phyloP scores from a whole-genome alignment of 2,797 vertebrate genomes.

The Meriones psammophilus region DNA sequence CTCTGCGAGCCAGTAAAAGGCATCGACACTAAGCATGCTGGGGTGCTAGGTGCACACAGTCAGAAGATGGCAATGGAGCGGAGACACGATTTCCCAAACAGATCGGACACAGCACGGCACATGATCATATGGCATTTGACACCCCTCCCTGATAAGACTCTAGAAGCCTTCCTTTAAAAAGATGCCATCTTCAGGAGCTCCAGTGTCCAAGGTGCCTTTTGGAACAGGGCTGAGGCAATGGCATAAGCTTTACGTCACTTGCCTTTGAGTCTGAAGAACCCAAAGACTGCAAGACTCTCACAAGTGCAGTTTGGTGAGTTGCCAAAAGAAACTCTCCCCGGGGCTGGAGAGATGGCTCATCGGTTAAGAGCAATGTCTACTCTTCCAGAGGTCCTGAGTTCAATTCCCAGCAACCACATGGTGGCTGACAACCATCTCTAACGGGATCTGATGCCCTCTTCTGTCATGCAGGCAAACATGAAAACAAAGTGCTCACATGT shows the following conservation, averaged over 20 bases:
- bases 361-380: no score
- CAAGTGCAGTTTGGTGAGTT: neutral
- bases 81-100: neutral
- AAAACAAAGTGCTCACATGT: no score
- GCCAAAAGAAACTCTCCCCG: neutral
- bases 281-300: neutral
- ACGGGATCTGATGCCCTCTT: no score
- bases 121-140: neutral
- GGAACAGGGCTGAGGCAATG: neutral
- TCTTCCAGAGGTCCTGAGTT: no score
- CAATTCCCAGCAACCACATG: no score
- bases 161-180: constrained; percentile 19
- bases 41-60: neutral
- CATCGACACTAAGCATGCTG: constrained; percentile 18
- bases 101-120: constrained; percentile 23
- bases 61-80: neutral
- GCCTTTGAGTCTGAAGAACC: neutral
- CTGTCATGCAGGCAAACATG: no score
- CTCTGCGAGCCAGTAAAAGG: neutral
- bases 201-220: neutral
- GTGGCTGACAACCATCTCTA: no score
- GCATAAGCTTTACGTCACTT: neutral
- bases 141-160: neutral
- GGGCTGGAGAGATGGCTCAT: no score
- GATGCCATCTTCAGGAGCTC: neutral